Evolutionary conservation across 1,140 invertebrate species (phyloP).

Genomic region (Meloidogyne hapla): DNA sequence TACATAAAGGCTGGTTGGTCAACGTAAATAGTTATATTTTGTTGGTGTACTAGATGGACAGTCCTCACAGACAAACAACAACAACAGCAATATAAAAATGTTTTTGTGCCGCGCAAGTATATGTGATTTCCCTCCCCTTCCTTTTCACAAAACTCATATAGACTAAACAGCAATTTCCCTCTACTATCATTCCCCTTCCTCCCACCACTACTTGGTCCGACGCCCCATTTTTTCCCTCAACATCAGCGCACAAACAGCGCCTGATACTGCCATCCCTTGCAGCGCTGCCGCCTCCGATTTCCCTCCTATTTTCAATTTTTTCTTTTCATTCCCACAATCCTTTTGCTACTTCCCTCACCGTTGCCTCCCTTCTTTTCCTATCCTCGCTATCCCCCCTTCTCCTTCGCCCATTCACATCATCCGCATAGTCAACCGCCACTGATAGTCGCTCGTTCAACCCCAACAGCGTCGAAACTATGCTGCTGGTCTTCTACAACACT

Average conservation of each 20-base stretch:
- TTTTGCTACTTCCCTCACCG: neutral
- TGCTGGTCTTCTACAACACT: neutral
- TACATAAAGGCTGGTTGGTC: neutral
- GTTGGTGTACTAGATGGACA: too few species aligned
- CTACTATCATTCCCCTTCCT: too few species aligned
- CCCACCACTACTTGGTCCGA: too few species aligned
- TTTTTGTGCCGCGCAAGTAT: too few species aligned
- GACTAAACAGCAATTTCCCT: too few species aligned
- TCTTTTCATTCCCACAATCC: constrained; percentile 2
- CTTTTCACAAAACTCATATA: too few species aligned
- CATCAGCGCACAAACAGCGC: constrained; percentile 9
- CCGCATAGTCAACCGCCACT: neutral
- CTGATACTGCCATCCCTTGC: constrained; percentile 25
- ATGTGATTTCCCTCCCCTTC: too few species aligned
- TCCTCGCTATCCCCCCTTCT: constrained; percentile 23
- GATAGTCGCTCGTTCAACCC: constrained; percentile 2
- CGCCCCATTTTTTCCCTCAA: neutral
- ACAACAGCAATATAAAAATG: too few species aligned
- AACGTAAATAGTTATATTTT: neutral
- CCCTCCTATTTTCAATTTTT: neutral
- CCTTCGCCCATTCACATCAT: neutral
- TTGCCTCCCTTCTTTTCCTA: constrained; percentile 4
- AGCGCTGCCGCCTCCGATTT: neutral
- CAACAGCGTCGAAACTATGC: neutral
- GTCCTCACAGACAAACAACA: too few species aligned